phyloP scores from a whole-genome alignment of 2,797 vertebrate species.

The Chloroceryle amazona region DNA sequence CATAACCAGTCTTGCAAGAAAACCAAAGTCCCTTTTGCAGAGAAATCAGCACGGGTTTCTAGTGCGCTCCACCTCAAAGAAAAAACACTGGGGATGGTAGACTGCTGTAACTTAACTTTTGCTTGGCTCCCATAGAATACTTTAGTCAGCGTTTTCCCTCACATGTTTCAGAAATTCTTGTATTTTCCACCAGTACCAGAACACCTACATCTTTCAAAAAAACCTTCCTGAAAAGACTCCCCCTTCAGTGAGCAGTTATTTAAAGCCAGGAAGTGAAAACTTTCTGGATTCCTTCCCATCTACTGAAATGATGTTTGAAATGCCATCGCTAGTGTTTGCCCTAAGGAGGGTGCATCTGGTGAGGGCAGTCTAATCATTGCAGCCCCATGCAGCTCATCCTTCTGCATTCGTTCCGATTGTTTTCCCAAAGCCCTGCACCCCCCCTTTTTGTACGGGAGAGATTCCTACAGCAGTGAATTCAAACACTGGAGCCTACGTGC shows the following conservation, averaged over 20 bases:
- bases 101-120: neutral
- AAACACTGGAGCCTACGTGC: neutral
- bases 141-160: neutral
- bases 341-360: accelerated
- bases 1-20: neutral
- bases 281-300: neutral
- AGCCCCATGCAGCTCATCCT: neutral
- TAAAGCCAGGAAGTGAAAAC: neutral
- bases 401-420: neutral
- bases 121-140: neutral
- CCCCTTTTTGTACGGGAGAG: accelerated
- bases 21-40: neutral
- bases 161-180: neutral
- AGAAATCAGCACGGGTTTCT: neutral
- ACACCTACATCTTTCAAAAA: neutral
- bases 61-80: neutral
- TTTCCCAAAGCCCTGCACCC: neutral
- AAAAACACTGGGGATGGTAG: neutral
- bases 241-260: neutral
- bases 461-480: neutral
- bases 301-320: neutral
- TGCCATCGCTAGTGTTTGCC: neutral
- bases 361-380: neutral
- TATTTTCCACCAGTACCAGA: neutral
- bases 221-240: neutral